phyloP scores from a whole-genome alignment of 1,140 invertebrate species.

The Saccostrea cuccullata region DNA sequence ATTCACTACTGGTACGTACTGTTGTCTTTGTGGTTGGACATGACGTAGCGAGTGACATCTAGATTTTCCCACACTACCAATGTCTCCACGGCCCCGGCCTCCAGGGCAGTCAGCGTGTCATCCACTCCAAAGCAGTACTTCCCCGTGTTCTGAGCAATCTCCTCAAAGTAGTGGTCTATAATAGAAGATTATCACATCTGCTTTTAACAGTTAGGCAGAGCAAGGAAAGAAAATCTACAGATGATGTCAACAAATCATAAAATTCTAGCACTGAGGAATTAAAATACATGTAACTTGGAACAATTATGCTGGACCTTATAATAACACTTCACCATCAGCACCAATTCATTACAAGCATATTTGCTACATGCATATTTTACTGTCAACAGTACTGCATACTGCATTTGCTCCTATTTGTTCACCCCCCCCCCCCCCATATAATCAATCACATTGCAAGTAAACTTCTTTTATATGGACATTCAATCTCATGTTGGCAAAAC shows the following conservation, averaged over 20 bases:
- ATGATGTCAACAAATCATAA: background rate
- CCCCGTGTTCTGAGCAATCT: conserved; percentile 98
- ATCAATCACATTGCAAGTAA: too few relatives aligned
- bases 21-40: conserved; percentile 91
- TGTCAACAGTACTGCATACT: too few relatives aligned
- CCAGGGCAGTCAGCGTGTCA: conserved; percentile 96
- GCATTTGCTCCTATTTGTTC: too few relatives aligned
- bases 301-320: too few relatives aligned
- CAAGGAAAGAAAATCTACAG: background rate
- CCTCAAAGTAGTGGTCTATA: conserved; percentile 92
- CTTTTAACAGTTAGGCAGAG: background rate
- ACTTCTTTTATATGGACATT: too few relatives aligned
- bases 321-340: too few relatives aligned
- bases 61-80: conserved; percentile 99
- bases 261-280: too few relatives aligned
- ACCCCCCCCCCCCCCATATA: too few relatives aligned
- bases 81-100: conserved; percentile 98
- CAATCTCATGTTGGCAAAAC: too few relatives aligned
- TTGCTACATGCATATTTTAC: too few relatives aligned
- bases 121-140: conserved; percentile 99
- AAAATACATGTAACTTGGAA: too few relatives aligned
- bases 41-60: conserved; percentile 94
- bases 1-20: conserved; percentile 60
- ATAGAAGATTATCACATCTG: background rate
- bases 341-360: too few relatives aligned